Percentiles rank a stretch among this genome's conserved stretches.
Conservation (phyloP, 2,888 invertebrate species). For the Blastobasis adustella region DNA sequence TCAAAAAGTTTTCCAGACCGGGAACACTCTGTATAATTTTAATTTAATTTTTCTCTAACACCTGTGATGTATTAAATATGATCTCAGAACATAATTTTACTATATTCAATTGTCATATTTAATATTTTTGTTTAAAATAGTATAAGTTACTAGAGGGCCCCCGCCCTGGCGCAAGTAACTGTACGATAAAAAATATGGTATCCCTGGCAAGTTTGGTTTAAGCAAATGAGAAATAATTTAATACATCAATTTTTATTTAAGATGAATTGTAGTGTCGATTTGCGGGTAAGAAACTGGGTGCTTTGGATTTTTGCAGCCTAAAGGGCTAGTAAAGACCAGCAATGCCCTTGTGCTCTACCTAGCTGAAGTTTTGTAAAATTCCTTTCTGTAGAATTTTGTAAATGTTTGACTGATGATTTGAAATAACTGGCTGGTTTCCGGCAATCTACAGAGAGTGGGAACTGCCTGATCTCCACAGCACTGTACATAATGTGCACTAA, state of each 20-base stretch:
- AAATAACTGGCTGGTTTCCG: background rate
- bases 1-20: too few species aligned
- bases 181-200: conserved; percentile 21
- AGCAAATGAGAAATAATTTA: conserved; percentile 61
- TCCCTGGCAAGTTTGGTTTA: conserved; percentile 40
- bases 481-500: conserved; percentile 55
- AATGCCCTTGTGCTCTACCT: background rate
- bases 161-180: background rate
- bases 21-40: conserved; percentile 14
- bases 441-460: conserved; percentile 2
- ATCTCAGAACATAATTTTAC: conserved; percentile 76
- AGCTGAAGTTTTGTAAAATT: conserved; percentile 2
- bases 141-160: conserved; percentile 35
- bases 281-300: too few species aligned
- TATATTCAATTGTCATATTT: conserved; percentile 69
- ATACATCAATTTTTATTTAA: conserved; percentile 54
- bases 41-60: conserved; percentile 61
- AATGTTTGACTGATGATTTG: conserved; percentile 16
- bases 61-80: conserved; percentile 81
- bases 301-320: too few species aligned
- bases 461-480: conserved; percentile 30
- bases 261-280: conserved; percentile 1
- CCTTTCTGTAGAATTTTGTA: conserved; percentile 14
- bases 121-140: conserved; percentile 57
- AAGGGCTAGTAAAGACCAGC: too few species aligned